Evolutionary conservation across 2,797 vertebrate species (phyloP).

Genomic region (Myotis myotis): DNA sequence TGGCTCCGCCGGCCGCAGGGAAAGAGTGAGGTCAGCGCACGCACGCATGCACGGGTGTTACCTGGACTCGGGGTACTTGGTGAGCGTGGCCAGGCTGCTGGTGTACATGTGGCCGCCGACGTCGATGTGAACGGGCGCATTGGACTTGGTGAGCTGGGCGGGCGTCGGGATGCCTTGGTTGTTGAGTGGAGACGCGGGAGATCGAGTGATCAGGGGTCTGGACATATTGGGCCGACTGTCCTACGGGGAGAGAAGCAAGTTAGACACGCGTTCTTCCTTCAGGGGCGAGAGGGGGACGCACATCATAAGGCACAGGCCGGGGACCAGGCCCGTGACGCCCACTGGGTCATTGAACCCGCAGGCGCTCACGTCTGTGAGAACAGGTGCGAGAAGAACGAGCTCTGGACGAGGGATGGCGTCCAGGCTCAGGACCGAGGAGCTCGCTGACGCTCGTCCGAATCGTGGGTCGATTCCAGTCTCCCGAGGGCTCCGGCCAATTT

Average conservation of each 20-base stretch:
- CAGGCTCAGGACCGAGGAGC: not conserved
- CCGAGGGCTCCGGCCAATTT: not conserved
- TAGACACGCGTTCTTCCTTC: constrained; percentile 71
- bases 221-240: constrained; percentile 99
- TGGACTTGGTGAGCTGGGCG: constrained; percentile 98
- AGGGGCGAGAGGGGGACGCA: constrained; percentile 15
- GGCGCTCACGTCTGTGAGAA: not conserved
- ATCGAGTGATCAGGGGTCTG: constrained; percentile 98
- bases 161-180: constrained; percentile 98
- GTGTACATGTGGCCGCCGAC: constrained; percentile 99
- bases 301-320: not conserved
- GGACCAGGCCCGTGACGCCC: not conserved
- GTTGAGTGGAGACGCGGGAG: constrained; percentile 97
- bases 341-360: not conserved
- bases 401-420: not conserved
- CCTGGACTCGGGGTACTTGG: constrained; percentile 98
- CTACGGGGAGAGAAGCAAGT: constrained; percentile 87
- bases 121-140: constrained; percentile 98
- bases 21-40: constrained; percentile 44
- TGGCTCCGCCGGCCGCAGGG: not conserved
- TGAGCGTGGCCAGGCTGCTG: constrained; percentile 98
- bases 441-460: not conserved
- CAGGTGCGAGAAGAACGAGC: not conserved
- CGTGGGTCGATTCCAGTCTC: not conserved
- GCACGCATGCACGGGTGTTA: constrained; percentile 79